phyloP scores from a whole-genome alignment of 2,113 vertebrate genomes.

The Tetrao urogallus region DNA sequence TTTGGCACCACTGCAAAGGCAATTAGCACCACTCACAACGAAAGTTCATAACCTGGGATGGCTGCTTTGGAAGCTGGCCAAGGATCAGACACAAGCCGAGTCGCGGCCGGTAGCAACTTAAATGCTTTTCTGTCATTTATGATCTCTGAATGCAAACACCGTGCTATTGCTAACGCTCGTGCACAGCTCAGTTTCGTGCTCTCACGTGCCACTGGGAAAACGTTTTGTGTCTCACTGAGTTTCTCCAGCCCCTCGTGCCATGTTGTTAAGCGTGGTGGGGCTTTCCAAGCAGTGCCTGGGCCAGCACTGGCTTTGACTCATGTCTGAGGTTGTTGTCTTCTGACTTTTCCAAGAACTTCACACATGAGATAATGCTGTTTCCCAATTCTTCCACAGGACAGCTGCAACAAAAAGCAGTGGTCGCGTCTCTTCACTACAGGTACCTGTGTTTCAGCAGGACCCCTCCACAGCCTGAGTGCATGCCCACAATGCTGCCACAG shows the following conservation, averaged over 20 bases:
- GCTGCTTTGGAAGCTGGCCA: accelerated
- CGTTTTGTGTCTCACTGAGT: accelerated
- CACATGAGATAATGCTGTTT: not conserved
- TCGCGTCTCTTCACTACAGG: accelerated
- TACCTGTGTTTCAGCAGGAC: not conserved
- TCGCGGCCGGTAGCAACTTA: not conserved
- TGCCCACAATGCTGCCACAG: not conserved
- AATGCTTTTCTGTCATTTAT: not conserved
- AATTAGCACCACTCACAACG: accelerated
- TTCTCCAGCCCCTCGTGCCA: not conserved
- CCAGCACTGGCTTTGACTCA: accelerated
- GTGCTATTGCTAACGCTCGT: accelerated
- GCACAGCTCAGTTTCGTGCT: accelerated
- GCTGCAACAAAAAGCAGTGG: accelerated
- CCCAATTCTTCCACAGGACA: not conserved
- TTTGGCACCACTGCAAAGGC: not conserved
- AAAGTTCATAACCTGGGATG: not conserved
- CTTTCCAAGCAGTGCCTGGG: not conserved
- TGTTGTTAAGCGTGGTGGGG: accelerated
- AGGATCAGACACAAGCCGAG: accelerated
- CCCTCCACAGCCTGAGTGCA: not conserved
- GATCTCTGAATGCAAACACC: not conserved
- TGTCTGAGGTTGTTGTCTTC: accelerated
- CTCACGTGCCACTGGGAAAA: not conserved
- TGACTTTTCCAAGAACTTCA: not conserved